Base-by-base conservation (phyloP, 2,797 vertebrate species). In the Muscicapa comitata region DNA sequence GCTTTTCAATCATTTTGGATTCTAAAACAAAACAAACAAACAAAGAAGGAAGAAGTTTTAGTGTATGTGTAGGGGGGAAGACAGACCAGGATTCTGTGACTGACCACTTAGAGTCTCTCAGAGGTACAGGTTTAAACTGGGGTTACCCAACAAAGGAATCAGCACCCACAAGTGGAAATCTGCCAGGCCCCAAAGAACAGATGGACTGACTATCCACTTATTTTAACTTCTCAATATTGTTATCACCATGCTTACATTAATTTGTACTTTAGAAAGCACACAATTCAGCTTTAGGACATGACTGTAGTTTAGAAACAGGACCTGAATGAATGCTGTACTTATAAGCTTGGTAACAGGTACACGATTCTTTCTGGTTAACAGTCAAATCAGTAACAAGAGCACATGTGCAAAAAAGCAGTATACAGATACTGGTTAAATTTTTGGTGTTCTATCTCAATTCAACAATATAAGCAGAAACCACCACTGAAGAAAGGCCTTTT, bases 1-100 rank as follows among this genome's bases (percentile, higher is more conserved):
- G 99, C 96, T 99, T 99, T 98, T 99, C 99, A 80, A 99, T 99
- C 99, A 99, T 99, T 98, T 99, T 99, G 97, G 99, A 99, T 98
- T 99, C 99, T 99, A 98, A 71, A 98, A 98, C 97, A 92, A 94
- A 91, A 73, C 29, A 74, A 57, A 68, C 21, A 63, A 43, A 38
- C 38, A 89, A 86, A 58, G 35, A 91, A 93, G 33, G 48, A 91
- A 93, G n/a, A 79, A 37, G 61, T 67, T 94, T 95, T 86, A 95
- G 78, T 70, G 59, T 7, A 0, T 17, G 29, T 29, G 28, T 37
- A 63, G 19, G 9, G 33, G 62, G 19, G 23, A 68, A 81, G 21
- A 89, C 54, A 85, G 74, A 62, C 29, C 25, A 65, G 70, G 43
- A 50, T 70, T 54, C 58, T 72, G 54, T 54, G 35, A 57, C 14